A percentile compares a stretch with the other conserved stretches of the same genome.
Conservation (phyloP, 2,113 vertebrate genomes). For the Hypanus sabinus region DNA sequence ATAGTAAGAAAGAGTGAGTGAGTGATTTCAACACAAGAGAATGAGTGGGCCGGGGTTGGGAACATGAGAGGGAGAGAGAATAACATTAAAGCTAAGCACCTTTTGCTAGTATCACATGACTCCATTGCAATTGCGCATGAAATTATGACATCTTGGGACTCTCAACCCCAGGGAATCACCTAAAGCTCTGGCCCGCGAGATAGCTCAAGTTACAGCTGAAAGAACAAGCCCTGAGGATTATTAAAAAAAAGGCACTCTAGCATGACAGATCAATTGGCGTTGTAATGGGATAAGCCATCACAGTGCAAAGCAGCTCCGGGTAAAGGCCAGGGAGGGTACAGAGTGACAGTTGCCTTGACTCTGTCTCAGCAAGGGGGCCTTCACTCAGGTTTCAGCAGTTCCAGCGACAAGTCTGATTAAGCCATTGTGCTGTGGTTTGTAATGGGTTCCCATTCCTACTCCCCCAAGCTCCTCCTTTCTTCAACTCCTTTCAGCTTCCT, state of each 20-base stretch:
- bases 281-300: background rate
- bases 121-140: conserved; percentile 25
- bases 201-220: conserved; percentile 10
- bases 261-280: conserved; percentile 17
- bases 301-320: conserved; percentile 8
- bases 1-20: background rate
- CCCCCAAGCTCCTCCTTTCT: too few species aligned
- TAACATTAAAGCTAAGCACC: conserved; percentile 32
- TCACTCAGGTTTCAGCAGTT: background rate
- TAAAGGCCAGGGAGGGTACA: background rate
- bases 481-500: conserved; percentile 3
- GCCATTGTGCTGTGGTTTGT: background rate
- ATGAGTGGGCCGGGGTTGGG: conserved; percentile 31
- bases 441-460: background rate
- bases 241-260: conserved; percentile 6
- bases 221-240: background rate
- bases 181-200: conserved; percentile 11
- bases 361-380: background rate
- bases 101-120: conserved; percentile 31
- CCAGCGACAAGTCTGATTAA: background rate
- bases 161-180: background rate
- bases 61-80: conserved; percentile 33
- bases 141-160: conserved; percentile 18
- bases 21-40: background rate
- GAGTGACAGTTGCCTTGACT: background rate